Evolutionary conservation across 2,113 vertebrate genomes (phyloP).

Genomic region (Lepus europaeus): DNA sequence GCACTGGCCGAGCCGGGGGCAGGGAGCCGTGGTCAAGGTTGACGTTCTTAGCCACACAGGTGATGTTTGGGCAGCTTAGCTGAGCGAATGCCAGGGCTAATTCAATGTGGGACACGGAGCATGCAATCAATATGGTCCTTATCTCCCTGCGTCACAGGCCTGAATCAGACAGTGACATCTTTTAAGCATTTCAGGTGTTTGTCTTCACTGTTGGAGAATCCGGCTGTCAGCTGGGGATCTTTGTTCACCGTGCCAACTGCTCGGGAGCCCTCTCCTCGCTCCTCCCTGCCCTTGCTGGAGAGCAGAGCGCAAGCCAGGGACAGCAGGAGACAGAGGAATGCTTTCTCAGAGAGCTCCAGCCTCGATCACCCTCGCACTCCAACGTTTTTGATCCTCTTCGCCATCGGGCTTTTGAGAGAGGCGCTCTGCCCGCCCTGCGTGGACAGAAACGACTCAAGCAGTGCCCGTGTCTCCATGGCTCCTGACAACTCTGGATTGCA

Average conservation of each 20-base stretch:
- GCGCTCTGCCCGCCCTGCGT: rapidly evolving
- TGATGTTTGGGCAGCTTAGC: background rate
- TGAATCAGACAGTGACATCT: background rate
- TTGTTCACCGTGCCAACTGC: rapidly evolving
- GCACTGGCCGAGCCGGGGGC: background rate
- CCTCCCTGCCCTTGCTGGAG: rapidly evolving
- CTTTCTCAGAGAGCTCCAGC: background rate
- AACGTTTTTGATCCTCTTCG: background rate
- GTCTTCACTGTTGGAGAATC: background rate
- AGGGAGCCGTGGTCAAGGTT: too few species aligned
- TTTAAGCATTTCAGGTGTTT: background rate
- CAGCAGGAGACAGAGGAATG: rapidly evolving
- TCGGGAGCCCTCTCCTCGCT: rapidly evolving
- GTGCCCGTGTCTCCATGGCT: rapidly evolving
- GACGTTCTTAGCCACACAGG: too few species aligned
- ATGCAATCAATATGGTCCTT: rapidly evolving
- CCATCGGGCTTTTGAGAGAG: background rate
- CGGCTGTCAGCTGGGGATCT: background rate
- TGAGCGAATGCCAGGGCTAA: background rate
- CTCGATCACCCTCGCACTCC: background rate
- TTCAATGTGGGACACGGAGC: background rate
- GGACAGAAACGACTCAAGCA: background rate
- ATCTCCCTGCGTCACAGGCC: background rate
- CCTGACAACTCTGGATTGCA: background rate
- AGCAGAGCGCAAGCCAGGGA: background rate